Conservation (phyloP, 2,888 invertebrate species). For the Crioceris asparagi region DNA sequence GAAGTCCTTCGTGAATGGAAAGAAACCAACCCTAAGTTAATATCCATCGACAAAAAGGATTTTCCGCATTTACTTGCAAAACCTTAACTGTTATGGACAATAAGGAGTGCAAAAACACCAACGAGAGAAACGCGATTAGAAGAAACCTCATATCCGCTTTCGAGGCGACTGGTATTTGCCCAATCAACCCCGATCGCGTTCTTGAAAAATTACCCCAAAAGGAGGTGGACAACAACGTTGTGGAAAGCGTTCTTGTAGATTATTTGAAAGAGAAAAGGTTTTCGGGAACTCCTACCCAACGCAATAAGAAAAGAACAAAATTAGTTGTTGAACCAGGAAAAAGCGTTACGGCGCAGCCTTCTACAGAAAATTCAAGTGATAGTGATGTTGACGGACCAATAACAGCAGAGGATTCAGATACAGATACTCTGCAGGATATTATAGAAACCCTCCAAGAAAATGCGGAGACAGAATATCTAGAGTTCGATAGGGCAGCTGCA, state of each 20-base stretch:
- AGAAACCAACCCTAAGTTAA: conserved; percentile 3
- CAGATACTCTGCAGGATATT: background rate
- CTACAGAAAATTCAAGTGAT: background rate
- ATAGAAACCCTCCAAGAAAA: background rate
- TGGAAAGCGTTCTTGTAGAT: background rate
- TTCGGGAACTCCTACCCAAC: background rate
- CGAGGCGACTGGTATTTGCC: conserved; percentile 10
- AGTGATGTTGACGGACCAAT: background rate
- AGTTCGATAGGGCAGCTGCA: background rate
- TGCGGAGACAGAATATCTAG: conserved; percentile 1
- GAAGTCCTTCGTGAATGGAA: conserved; percentile 11
- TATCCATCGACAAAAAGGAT: conserved; percentile 13
- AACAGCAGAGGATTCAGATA: background rate
- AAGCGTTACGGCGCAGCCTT: background rate
- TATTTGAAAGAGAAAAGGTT: background rate
- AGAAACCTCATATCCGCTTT: conserved; percentile 10
- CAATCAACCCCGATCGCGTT: conserved; percentile 11
- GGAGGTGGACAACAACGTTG: background rate
- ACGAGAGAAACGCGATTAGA: conserved; percentile 7
- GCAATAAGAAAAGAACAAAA: background rate
- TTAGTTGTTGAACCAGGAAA: background rate
- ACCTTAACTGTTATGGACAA: conserved; percentile 9
- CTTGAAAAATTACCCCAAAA: conserved; percentile 1
- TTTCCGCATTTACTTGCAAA: conserved; percentile 12
- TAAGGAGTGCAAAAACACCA: conserved; percentile 8